A percentile compares a stretch with the other conserved stretches of the same genome.
Evolutionary conservation across 2,797 vertebrate species (phyloP).

Genomic region (Sebastes oblongus): DNA sequence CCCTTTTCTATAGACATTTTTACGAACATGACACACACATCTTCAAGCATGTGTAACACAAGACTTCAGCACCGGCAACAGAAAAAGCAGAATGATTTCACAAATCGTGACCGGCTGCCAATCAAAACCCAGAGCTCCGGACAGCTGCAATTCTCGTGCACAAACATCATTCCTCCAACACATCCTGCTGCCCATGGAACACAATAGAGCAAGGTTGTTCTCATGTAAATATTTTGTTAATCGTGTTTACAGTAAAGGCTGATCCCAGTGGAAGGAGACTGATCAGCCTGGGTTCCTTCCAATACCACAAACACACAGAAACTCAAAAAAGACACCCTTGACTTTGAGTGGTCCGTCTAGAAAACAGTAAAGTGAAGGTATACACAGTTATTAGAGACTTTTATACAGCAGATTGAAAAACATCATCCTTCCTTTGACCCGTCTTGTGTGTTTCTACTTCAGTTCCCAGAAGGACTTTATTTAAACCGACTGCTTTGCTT

Average conservation of each 20-base stretch:
- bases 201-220: conserved; percentile 58
- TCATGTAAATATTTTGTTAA: conserved; percentile 74
- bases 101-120: conserved; percentile 48
- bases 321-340: background rate
- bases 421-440: too few species aligned
- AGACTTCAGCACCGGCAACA: background rate
- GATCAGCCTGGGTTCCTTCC: conserved; percentile 27
- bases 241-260: conserved; percentile 65
- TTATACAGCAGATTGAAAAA: background rate
- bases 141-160: conserved; percentile 55
- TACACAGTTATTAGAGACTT: background rate
- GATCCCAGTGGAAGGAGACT: conserved; percentile 38
- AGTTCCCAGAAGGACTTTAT: background rate
- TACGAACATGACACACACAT: background rate
- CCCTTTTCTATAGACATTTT: background rate
- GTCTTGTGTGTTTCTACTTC: background rate
- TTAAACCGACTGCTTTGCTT: background rate
- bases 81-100: conserved; percentile 19
- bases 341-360: background rate
- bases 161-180: conserved; percentile 52
- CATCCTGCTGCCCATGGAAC: conserved; percentile 58
- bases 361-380: background rate
- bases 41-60: background rate
- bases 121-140: conserved; percentile 48
- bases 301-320: conserved; percentile 13